Evolutionary conservation across 2,888 invertebrate species (phyloP).

Genomic region (Clitarchus hookeri): DNA sequence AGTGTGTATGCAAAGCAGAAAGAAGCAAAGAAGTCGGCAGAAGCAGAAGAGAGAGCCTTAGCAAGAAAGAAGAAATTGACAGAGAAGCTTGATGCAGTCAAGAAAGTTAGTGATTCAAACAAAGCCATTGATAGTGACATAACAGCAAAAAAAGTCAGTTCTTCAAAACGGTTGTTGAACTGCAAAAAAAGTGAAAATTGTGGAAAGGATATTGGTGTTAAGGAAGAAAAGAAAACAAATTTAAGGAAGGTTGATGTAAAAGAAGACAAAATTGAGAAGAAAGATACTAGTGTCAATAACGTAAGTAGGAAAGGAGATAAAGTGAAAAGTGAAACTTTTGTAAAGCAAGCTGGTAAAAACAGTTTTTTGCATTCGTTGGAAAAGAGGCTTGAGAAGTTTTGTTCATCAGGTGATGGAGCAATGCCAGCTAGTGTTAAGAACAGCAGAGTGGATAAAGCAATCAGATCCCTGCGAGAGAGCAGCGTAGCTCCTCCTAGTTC

Average conservation of each 20-base stretch:
- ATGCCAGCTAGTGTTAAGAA: constrained; percentile 12
- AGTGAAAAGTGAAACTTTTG: background rate
- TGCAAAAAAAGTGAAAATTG: background rate
- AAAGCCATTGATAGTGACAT: background rate
- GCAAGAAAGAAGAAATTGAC: constrained; percentile 29
- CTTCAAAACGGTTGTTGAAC: constrained; percentile 22
- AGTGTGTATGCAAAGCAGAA: constrained; percentile 62
- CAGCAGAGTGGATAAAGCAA: constrained; percentile 54
- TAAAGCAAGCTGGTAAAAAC: constrained; percentile 51
- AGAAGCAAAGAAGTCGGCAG: constrained; percentile 45
- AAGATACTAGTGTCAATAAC: background rate
- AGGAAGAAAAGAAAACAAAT: constrained; percentile 19
- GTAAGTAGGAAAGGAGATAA: background rate
- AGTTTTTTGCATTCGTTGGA: constrained; percentile 75
- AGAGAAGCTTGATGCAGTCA: constrained; percentile 27
- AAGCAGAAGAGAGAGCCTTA: constrained; percentile 33
- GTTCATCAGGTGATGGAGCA: constrained; percentile 36
- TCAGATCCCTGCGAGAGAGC: constrained; percentile 47
- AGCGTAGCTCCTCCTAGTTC: constrained; percentile 48
- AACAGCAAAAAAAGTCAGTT: background rate
- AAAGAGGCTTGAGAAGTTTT: constrained; percentile 55
- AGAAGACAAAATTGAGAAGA: background rate
- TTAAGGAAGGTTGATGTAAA: background rate
- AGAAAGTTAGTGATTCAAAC: constrained; percentile 19
- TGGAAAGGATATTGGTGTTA: background rate